Base-by-base conservation (phyloP, 2,797 vertebrate genomes). In the Scomberomorus guttatus region DNA sequence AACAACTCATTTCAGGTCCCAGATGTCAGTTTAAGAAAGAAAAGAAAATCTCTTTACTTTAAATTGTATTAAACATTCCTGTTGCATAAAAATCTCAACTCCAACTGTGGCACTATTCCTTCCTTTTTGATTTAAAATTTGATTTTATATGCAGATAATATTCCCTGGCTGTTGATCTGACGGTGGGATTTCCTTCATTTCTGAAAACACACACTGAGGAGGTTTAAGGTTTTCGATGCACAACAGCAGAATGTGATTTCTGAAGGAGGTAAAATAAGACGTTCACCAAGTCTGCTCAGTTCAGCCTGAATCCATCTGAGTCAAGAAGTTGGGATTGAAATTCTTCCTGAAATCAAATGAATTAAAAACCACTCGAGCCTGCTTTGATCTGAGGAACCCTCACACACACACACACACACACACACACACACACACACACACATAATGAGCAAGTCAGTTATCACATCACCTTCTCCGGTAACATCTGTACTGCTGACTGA, bases 231-330 rank as follows among this genome's bases (percentile, higher is more conserved):
- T 75, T 58, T n/a, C n/a, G n/a, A n/a, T n/a, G n/a, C n/a, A n/a
- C 62, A 18, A 18, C 17, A 6, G 44, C 44, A 34, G 46, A 18
- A 58, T 76, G 76, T 62, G 65, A 39, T 46, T 79, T 80, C 61
- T 58, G 66, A 64, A 78, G 79, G 77, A 79, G 73, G 72, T 60
- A 51, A 77, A 79, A 79, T 29, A 29, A 29, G 29, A 29, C 5
- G 29, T n/a, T n/a, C n/a, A n/a, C n/a, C n/a, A 32, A 15, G 2
- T 76, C 44, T 46, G 34, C 10, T 56, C 3, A 7, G 32, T 0
- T 42, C 18, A 50, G 25, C 25, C 10, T 32, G 29, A 32, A 32
- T 5, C 29, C 29, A 6, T 32, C 6, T 32, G 29, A 32, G 29
- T 32, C 29, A 32, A 32, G 29, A 32, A 32, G 29, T 1, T 32